Evolutionary conservation across 2,797 vertebrate genomes (phyloP).

Genomic region (Microctenopoma stevenorrisi): DNA sequence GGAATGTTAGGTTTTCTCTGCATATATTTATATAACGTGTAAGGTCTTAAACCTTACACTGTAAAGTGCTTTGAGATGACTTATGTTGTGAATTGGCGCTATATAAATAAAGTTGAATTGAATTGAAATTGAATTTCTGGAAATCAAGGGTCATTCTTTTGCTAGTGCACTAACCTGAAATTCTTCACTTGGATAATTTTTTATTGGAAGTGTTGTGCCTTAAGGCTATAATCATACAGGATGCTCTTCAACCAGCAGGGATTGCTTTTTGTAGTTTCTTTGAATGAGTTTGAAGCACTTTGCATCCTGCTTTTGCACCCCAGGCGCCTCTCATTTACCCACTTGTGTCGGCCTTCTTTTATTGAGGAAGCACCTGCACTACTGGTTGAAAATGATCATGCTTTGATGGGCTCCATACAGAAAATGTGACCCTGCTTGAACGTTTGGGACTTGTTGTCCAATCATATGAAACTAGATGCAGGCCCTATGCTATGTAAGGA

Average conservation of each 20-base stretch:
- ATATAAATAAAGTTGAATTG: no score
- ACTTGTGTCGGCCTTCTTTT: constrained; percentile 37
- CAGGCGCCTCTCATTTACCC: constrained; percentile 50
- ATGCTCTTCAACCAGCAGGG: constrained; percentile 46
- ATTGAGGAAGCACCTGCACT: constrained; percentile 49
- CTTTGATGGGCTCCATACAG: constrained; percentile 12
- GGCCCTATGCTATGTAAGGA: background rate
- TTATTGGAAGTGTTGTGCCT: constrained; percentile 41
- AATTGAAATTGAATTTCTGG: background rate
- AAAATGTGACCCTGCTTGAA: constrained; percentile 17
- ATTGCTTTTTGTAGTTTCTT: constrained; percentile 46
- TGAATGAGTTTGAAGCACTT: constrained; percentile 47
- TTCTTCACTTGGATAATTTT: constrained; percentile 34
- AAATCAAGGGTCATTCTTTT: constrained; percentile 27
- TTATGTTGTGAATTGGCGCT: no score
- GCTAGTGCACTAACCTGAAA: constrained; percentile 15
- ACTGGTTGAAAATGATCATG: constrained; percentile 21
- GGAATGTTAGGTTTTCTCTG: no score
- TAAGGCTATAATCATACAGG: constrained; percentile 40
- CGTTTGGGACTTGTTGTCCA: constrained; percentile 10
- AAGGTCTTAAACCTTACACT: no score
- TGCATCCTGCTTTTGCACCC: constrained; percentile 37
- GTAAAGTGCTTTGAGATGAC: no score
- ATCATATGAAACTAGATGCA: constrained; percentile 16
- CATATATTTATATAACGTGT: no score